Evolutionary conservation across 2,797 vertebrate genomes (phyloP).

Genomic region (Delichon dasypus): DNA sequence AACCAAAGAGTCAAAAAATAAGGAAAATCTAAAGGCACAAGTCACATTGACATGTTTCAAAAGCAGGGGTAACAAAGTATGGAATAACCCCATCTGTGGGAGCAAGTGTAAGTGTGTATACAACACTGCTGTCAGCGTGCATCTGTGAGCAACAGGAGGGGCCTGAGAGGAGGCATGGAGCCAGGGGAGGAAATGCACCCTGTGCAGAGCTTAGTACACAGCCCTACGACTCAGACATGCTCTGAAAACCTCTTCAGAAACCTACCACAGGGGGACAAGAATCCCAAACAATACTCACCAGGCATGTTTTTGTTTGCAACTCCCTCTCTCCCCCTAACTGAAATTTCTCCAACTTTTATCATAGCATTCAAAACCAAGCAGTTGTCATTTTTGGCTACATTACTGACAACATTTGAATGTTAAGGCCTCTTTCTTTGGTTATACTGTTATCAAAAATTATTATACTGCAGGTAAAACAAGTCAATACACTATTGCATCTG

Average conservation of each 20-base stretch:
- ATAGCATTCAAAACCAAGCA: neutral
- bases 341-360: neutral
- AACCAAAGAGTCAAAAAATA: neutral
- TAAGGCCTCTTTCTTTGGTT: slow-evolving; percentile 28
- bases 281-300: neutral
- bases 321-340: neutral
- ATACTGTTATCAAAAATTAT: slow-evolving; percentile 22
- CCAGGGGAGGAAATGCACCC: neutral
- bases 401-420: neutral
- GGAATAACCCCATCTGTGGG: neutral
- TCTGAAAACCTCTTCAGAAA: neutral
- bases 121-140: neutral
- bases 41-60: neutral
- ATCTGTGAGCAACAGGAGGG: slow-evolving; percentile 5
- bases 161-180: neutral
- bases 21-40: neutral
- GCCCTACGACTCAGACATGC: neutral
- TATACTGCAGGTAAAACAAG: slow-evolving; percentile 43
- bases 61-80: neutral
- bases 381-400: neutral
- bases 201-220: neutral
- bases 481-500: slow-evolving; percentile 37
- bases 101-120: neutral
- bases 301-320: neutral
- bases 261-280: neutral